Evolutionary conservation across 2,797 vertebrate genomes (phyloP).

Genomic region (Danio aesculapii): DNA sequence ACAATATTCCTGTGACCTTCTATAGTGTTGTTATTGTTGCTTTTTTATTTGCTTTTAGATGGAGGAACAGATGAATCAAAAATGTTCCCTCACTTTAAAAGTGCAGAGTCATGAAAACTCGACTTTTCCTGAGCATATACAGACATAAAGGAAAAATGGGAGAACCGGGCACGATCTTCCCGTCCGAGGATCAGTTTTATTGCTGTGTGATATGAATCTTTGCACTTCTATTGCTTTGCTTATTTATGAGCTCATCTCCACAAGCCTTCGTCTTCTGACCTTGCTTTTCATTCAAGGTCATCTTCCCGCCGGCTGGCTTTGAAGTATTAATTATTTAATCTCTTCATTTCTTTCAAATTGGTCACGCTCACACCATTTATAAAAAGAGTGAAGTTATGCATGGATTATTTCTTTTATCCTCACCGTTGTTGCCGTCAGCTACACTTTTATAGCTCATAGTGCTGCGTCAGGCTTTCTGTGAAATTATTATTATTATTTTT

Average conservation of each 20-base stretch:
- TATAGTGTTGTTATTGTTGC: too few species aligned
- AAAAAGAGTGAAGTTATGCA: constrained; percentile 15
- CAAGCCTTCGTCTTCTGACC: constrained; percentile 14
- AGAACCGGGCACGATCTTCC: background rate
- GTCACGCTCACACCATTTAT: constrained; percentile 53
- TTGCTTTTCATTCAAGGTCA: constrained; percentile 26
- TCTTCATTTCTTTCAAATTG: constrained; percentile 57
- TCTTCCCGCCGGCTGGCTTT: background rate
- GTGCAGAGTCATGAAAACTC: too few species aligned
- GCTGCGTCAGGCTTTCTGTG: constrained; percentile 45
- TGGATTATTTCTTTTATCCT: constrained; percentile 43
- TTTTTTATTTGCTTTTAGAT: background rate
- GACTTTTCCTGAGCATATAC: background rate
- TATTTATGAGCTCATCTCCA: background rate
- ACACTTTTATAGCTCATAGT: constrained; percentile 34
- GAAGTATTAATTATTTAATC: constrained; percentile 42
- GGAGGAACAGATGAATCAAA: background rate
- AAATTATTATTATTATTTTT: constrained; percentile 22
- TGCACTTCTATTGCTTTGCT: constrained; percentile 26
- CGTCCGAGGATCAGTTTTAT: background rate
- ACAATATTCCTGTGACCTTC: too few species aligned
- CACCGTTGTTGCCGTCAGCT: constrained; percentile 48
- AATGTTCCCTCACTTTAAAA: background rate
- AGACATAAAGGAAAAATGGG: background rate
- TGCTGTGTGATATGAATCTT: constrained; percentile 1